phyloP scores from a whole-genome alignment of 2,113 vertebrate genomes.

The Oryctolagus cuniculus region mOryCun1.1 NC_091432.1:205796001-205796500 shows the following conservation, averaged over 20 bases:
- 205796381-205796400: constrained; percentile 15
- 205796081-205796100: constrained; percentile 32
- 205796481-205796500: constrained; percentile 21
- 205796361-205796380: neutral
- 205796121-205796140: too few relatives aligned
- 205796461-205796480: neutral
- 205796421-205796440: neutral
- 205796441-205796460: neutral
- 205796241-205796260: too few relatives aligned
- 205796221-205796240: too few relatives aligned
- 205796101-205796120: neutral
- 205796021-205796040: neutral
- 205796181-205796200: too few relatives aligned
- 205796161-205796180: too few relatives aligned
- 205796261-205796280: too few relatives aligned
- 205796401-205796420: neutral
- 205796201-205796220: too few relatives aligned
- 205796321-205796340: neutral
- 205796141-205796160: too few relatives aligned
- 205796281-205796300: too few relatives aligned
- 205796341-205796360: neutral
- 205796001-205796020: neutral
- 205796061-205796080: neutral
- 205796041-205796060: neutral
- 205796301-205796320: neutral